Evolutionary conservation across 2,113 vertebrate genomes (phyloP), one percentile per base, ranked within the genome.

Genomic region (Otocyon megalotis): DNA sequence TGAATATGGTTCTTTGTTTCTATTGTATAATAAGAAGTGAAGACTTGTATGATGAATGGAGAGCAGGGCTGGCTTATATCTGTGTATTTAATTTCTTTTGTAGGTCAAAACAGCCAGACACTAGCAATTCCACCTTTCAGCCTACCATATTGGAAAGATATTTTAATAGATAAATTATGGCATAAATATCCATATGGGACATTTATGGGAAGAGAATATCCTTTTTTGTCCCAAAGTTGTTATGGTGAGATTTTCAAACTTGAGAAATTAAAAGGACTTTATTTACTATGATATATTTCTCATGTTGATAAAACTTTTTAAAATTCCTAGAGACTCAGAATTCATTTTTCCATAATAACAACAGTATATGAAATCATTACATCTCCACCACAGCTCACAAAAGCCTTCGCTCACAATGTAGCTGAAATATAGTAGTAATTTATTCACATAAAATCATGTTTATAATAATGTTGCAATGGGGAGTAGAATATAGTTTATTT

Each of bases 401-500:
- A 97, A 91, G 79, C 74, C 93, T 98, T 97, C 97, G 96, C 26
- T 54, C 93, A 92, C 86, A 89, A 2, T 83, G 48, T 35, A 92
- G 58, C 69, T 97, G 76, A 97, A 93, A 96, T 91, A 96, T 37
- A 89, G 87, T 60, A 79, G 86, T 58, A 94, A 97, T 97, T 97
- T 93, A 94, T 97, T 83, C 90, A 87, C 87, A 98, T 97, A 96
- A 97, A 93, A 53, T 62, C 67, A 35, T 30, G n/a, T 80, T 95
- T 72, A 89, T 96, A 93, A 93, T 96, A 96, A 93, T 97, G 74
- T 16, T 93, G 62, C 94, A 54, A 48, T 43, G n/a, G 95, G 86
- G 89, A 97, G 90, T 89, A 80, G 93, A 94, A 96, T 62, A 69
- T 28, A 76, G 74, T 89, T 94, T 96, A 72, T 96, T 98, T 98